Conservation (phyloP, 1,140 invertebrate genomes). For the Drosophila tsacasi region DNA sequence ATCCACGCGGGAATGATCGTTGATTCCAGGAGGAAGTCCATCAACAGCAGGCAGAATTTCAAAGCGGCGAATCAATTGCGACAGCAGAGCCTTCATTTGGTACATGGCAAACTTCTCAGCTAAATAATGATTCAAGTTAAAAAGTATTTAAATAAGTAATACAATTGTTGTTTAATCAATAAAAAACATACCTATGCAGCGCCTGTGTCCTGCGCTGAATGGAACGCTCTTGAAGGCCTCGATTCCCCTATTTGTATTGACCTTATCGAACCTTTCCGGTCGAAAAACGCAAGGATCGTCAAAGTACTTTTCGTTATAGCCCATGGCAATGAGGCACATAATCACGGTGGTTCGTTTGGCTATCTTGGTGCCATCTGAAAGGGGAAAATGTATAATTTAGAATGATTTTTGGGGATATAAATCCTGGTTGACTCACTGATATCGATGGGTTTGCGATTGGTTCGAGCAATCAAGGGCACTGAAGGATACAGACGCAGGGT, state of each 20-base stretch:
- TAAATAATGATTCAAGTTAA: conserved; percentile 1
- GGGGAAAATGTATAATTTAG: accelerated
- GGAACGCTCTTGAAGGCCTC: conserved; percentile 87
- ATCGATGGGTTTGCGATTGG: conserved; percentile 87
- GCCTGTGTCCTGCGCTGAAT: conserved; percentile 86
- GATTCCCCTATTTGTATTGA: conserved; percentile 34
- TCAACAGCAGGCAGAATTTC: conserved; percentile 74
- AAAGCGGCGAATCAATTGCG: conserved; percentile 83
- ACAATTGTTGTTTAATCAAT: too few species aligned
- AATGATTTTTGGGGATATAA: neutral
- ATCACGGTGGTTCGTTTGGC: conserved; percentile 76
- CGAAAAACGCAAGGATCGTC: conserved; percentile 91
- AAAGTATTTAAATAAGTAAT: neutral
- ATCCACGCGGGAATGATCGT: conserved; percentile 69
- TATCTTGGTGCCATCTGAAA: conserved; percentile 71
- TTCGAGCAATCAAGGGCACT: conserved; percentile 89
- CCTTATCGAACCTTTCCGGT: conserved; percentile 90
- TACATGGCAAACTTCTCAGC: conserved; percentile 85
- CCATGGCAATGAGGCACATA: conserved; percentile 81
- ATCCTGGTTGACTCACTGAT: conserved; percentile 85
- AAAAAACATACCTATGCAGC: conserved; percentile 69
- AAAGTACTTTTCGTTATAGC: conserved; percentile 86
- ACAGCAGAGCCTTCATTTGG: conserved; percentile 85
- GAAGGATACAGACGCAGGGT: conserved; percentile 89
- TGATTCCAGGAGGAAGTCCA: conserved; percentile 66